Conservation (phyloP, 2,113 vertebrate species). For the Gnathonemus longibarbis region DNA sequence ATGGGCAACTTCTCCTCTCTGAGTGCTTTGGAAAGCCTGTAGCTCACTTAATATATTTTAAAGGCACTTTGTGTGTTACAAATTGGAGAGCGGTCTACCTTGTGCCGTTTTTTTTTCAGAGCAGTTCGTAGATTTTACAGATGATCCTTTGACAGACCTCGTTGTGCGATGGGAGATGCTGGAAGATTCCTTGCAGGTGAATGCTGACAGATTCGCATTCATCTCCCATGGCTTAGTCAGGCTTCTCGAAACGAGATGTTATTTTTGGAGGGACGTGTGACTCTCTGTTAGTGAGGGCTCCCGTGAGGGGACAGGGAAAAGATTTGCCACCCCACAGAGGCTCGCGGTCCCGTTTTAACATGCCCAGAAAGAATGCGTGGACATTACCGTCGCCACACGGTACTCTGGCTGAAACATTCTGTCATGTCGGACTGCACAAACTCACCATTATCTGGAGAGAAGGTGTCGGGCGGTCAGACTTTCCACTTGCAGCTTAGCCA, state of each 20-base stretch:
- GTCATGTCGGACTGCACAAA: slow-evolving; percentile 20
- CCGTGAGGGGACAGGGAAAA: background rate
- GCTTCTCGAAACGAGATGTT: background rate
- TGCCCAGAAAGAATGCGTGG: background rate
- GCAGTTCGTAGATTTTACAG: background rate
- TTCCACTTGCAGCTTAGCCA: slow-evolving; percentile 27
- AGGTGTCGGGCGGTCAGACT: slow-evolving; percentile 26
- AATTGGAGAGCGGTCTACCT: slow-evolving; percentile 21
- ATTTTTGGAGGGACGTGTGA: background rate
- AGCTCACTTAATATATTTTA: slow-evolving; percentile 14
- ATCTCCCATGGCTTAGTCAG: background rate
- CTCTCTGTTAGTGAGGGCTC: slow-evolving; percentile 26
- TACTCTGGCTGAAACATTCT: background rate
- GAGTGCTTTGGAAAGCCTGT: background rate
- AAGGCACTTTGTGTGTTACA: slow-evolving; percentile 13
- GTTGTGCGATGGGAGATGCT: slow-evolving; percentile 26
- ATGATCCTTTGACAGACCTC: slow-evolving; percentile 26
- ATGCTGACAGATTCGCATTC: background rate
- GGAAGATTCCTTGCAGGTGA: background rate
- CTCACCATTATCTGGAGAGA: slow-evolving; percentile 26
- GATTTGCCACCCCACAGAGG: slow-evolving; percentile 32
- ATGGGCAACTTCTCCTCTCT: background rate
- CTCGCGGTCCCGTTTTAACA: background rate
- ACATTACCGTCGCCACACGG: slow-evolving; percentile 7
- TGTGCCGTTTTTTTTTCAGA: slow-evolving; percentile 18